phyloP scores from a whole-genome alignment of 2,797 vertebrate genomes.

The Crocodylus rhombifer region DNA sequence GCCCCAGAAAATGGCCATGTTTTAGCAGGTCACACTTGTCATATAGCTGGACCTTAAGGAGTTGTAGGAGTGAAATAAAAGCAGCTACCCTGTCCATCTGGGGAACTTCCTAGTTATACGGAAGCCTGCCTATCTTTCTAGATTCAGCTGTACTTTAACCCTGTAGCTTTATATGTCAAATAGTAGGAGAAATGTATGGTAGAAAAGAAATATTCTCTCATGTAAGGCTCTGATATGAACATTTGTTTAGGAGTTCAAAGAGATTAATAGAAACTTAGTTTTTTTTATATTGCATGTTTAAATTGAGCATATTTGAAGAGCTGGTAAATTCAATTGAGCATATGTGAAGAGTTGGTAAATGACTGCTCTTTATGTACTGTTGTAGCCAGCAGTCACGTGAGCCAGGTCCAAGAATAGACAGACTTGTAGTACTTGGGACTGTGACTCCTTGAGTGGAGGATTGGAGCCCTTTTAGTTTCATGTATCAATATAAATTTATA shows the following conservation, averaged over 20 bases:
- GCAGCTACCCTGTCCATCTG: background rate
- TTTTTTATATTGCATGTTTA: background rate
- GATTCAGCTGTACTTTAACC: background rate
- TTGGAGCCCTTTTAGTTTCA: background rate
- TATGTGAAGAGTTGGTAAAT: background rate
- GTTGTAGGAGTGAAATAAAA: background rate
- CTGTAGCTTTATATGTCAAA: background rate
- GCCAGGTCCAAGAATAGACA: background rate
- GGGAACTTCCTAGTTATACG: background rate
- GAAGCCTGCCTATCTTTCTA: background rate
- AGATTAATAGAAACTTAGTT: background rate
- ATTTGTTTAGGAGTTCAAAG: background rate
- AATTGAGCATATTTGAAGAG: background rate
- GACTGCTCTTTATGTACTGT: background rate
- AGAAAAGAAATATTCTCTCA: too few relatives aligned
- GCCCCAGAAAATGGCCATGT: background rate
- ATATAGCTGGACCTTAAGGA: background rate
- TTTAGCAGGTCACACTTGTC: background rate
- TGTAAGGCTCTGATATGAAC: too few relatives aligned
- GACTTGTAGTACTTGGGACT: background rate
- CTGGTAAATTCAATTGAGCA: background rate
- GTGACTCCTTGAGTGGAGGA: background rate
- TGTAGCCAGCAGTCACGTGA: background rate
- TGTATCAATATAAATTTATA: conserved; percentile 13
- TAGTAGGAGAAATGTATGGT: background rate